Evolutionary conservation across 2,888 invertebrate genomes (phyloP), one percentile per base, ranked within the genome.

Genomic region (Ctena decussata): DNA sequence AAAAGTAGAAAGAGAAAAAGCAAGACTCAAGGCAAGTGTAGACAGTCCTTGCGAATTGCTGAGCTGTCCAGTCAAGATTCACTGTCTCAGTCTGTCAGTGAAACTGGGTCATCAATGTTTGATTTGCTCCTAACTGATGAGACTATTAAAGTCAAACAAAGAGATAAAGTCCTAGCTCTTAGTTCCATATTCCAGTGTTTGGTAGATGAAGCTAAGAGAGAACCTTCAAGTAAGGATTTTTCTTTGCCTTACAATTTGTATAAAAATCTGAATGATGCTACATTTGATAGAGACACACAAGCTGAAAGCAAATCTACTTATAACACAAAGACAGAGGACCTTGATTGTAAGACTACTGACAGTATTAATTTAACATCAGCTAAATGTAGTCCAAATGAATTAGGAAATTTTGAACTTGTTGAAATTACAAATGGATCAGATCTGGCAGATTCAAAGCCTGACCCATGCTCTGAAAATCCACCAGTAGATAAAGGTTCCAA

Each of bases 141-240:
- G 18, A 30, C 18, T 2, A 5, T 15, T 18, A 65, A 65, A 35
- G 0, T 35, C 21, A 65, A 65, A 35, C 65, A 35, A 2, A 65
- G 24, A 35, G 57, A 76, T 27, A 81, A 84, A 49, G 30, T 32
- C 12, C 49, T 91, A 30, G 83, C 92, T 15, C 60, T 93, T 12
- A 90, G 92, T 11, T 93, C 93, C 18, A 82, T 93, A 24, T 94
- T 94, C 78, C 93, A 94, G 76, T 93, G 85, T 81, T 83, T 94
- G 0, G 86, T 93, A 71, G 93, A 94, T 87, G 93, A 93, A 74
- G 90, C 86, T 30, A 92, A 89, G 71, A 89, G 91, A 81, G 70
- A 86, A 21, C 80, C 84, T 49, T 76, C 78, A 44, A 35, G 74
- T 0, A 69, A 78, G 72, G 91, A 92, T 44, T 93, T 93, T 85